A percentile compares a stretch with the other conserved stretches of the same genome.
phyloP scores from a whole-genome alignment of 2,113 vertebrate species.

The Muscicapa adusta region DNA sequence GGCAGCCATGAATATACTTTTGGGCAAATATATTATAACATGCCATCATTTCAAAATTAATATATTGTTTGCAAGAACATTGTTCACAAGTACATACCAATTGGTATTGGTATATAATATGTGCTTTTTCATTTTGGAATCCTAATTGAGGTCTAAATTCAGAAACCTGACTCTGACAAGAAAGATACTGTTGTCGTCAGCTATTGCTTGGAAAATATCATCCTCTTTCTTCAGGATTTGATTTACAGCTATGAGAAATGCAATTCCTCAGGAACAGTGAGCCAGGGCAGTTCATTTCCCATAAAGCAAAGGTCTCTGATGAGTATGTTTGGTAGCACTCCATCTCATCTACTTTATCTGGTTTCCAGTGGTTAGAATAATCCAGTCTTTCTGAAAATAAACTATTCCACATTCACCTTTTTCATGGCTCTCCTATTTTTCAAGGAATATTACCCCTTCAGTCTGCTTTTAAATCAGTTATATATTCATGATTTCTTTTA shows the following conservation, averaged over 20 bases:
- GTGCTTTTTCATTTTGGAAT: conserved; percentile 57
- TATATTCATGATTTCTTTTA: conserved; percentile 68
- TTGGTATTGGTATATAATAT: not conserved
- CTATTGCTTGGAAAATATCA: conserved; percentile 60
- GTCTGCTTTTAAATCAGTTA: conserved; percentile 65
- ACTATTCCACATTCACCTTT: conserved; percentile 41
- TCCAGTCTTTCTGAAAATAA: conserved; percentile 65
- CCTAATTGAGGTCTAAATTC: conserved; percentile 69
- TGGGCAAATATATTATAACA: not conserved
- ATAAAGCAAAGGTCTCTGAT: conserved; percentile 71
- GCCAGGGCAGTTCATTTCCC: conserved; percentile 63
- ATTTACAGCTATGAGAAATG: conserved; percentile 68
- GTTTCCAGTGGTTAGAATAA: conserved; percentile 67
- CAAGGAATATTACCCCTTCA: conserved; percentile 60
- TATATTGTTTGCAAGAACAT: not conserved
- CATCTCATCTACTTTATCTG: conserved; percentile 61
- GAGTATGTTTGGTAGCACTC: conserved; percentile 58
- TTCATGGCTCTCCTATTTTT: conserved; percentile 59
- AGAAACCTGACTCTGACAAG: conserved; percentile 41
- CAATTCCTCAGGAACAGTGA: conserved; percentile 57
- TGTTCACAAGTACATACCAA: not conserved
- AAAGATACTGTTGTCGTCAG: conserved; percentile 42
- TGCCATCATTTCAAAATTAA: conserved; percentile 41
- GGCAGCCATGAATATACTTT: not conserved
- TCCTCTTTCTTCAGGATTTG: conserved; percentile 64